These are phyloP conservation scores for Brachionus angularis DNA, from an alignment of 1,140 invertebrate genomes.

Conservation along the genomic window DNA sequence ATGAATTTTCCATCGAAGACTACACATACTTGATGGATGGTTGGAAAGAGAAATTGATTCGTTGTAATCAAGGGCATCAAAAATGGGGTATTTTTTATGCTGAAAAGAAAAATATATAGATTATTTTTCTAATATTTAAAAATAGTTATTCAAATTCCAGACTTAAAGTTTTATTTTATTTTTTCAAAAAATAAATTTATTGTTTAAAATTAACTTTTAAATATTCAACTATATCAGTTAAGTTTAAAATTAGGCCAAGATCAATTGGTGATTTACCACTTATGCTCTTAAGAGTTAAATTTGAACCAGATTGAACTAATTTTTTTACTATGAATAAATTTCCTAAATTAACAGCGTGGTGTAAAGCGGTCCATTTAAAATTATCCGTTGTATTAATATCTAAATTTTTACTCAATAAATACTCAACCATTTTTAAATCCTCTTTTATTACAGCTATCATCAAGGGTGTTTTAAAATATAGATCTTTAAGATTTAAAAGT, in stretches of 20 bases:
- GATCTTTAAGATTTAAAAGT: background rate
- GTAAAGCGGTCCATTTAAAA: constrained; percentile 12
- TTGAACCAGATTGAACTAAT: background rate
- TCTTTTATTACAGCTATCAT: constrained; percentile 18
- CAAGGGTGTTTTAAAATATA: constrained; percentile 4
- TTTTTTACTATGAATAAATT: constrained; percentile 20
- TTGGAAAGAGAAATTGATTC: constrained; percentile 61
- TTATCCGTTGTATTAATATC: constrained; percentile 9
- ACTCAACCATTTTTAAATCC: constrained; percentile 3
- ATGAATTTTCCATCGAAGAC: constrained; percentile 57
- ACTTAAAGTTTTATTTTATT: background rate
- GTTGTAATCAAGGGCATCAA: constrained; percentile 60
- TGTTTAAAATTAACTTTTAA: background rate
- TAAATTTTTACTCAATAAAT: background rate
- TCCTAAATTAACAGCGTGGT: constrained; percentile 2
- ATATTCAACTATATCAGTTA: constrained; percentile 10
- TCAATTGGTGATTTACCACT: background rate
- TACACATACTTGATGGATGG: constrained; percentile 60
- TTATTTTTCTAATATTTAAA: background rate
- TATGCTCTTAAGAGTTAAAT: background rate
- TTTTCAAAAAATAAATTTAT: background rate
- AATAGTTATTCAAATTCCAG: background rate
- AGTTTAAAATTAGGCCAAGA: background rate
- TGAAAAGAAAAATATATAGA: constrained; percentile 17
- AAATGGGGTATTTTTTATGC: constrained; percentile 61